Evolutionary conservation across 2,888 invertebrate genomes (phyloP).

Genomic region (Drepanosiphum platanoidis): DNA sequence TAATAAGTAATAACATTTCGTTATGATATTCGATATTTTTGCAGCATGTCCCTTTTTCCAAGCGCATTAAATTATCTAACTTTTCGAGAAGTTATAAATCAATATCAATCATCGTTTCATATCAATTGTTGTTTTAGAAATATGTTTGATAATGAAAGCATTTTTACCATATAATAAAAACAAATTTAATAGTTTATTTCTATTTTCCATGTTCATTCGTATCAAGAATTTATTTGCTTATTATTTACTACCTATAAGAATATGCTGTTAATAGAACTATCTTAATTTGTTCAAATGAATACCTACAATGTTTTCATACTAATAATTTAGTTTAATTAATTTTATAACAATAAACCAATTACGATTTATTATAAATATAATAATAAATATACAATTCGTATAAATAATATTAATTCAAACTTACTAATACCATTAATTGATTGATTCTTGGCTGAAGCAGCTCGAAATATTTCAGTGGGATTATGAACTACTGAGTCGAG

Average conservation of each 20-base stretch:
- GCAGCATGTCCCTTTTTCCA: no score
- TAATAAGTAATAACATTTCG: no score
- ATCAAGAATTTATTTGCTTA: no score
- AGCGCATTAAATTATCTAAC: neutral
- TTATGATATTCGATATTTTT: no score
- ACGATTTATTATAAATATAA: neutral
- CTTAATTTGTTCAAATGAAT: neutral
- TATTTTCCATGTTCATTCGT: no score
- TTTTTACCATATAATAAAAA: no score
- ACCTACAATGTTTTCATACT: no score
- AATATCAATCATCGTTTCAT: neutral
- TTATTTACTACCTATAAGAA: neutral
- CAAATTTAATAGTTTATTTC: neutral
- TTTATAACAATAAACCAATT: no score
- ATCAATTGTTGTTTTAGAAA: neutral
- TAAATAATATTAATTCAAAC: neutral
- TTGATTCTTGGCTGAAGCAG: constrained; percentile 63
- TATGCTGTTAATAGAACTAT: no score
- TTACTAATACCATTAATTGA: neutral
- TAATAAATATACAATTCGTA: neutral
- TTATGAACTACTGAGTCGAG: constrained; percentile 73
- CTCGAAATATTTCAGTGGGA: constrained; percentile 69
- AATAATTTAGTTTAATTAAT: no score
- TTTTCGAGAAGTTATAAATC: neutral
- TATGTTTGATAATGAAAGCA: neutral